These are phyloP conservation scores for Eleutherodactylus coqui DNA, from an alignment of 2,797 vertebrate species.

Conservation along the genomic window DNA sequence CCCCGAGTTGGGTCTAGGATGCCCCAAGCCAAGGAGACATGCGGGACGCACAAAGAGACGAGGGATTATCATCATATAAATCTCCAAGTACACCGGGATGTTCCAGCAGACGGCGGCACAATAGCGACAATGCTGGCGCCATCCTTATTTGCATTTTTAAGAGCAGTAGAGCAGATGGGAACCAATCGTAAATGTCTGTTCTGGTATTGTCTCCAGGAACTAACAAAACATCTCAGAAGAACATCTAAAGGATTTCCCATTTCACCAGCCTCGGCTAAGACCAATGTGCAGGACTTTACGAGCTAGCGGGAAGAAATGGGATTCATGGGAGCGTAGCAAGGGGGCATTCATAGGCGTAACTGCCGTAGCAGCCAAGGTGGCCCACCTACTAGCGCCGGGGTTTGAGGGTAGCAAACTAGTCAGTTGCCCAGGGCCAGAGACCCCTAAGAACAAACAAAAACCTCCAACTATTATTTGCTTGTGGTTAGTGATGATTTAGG, in stretches of 20 bases:
- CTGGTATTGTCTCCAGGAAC: background rate
- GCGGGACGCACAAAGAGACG: background rate
- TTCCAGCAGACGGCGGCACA: background rate
- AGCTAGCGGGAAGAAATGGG: too few relatives aligned
- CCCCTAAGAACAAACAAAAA: too few relatives aligned
- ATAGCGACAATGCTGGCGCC: background rate
- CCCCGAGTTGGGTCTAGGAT: background rate
- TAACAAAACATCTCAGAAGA: background rate
- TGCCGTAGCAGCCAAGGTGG: too few relatives aligned
- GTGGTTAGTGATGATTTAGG: background rate
- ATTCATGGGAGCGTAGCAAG: too few relatives aligned
- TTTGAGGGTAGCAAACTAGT: too few relatives aligned
- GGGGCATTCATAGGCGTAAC: too few relatives aligned
- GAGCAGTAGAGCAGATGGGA: background rate
- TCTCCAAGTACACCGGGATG: background rate
- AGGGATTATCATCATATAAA: conserved; percentile 34
- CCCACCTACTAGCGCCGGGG: too few relatives aligned
- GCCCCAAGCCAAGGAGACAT: background rate
- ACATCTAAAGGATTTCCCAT: background rate
- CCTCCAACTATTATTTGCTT: background rate
- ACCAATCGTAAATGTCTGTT: background rate
- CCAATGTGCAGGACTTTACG: background rate
- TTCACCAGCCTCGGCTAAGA: background rate
- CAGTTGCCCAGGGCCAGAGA: too few relatives aligned
- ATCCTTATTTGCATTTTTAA: background rate